Evolutionary conservation across 2,888 invertebrate genomes (phyloP).

Genomic region (Dynastes grantii): DNA sequence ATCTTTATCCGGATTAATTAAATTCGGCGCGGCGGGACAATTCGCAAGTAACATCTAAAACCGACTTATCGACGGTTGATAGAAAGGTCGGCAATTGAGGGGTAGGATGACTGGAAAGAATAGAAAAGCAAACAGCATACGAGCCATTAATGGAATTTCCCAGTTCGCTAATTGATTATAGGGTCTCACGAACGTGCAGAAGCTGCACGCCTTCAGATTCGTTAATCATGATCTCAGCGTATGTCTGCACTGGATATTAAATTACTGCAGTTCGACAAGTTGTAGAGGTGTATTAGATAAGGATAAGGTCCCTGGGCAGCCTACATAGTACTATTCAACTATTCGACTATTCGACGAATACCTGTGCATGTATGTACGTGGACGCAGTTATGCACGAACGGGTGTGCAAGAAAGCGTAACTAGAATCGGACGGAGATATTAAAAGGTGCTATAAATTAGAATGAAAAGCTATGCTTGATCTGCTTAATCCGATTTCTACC

Average conservation of each 20-base stretch:
- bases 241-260: constrained; percentile 52
- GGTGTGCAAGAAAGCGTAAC: too few species aligned
- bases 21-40: neutral
- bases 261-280: constrained; percentile 54
- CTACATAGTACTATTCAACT: constrained; percentile 4
- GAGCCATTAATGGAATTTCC: constrained; percentile 45
- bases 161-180: constrained; percentile 55
- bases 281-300: constrained; percentile 14
- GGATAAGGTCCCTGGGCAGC: neutral
- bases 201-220: constrained; percentile 55
- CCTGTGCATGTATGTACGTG: neutral
- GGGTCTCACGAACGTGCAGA: constrained; percentile 52
- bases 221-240: constrained; percentile 55
- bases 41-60: constrained; percentile 10
- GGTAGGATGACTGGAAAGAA: constrained; percentile 4
- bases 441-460: constrained; percentile 25
- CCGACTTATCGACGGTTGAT: neutral
- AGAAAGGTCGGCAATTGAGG: neutral
- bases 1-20: constrained; percentile 15
- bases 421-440: neutral
- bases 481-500: constrained; percentile 17
- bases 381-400: neutral
- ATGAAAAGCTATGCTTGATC: constrained; percentile 23
- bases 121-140: constrained; percentile 29
- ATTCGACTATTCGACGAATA: neutral